phyloP scores from a whole-genome alignment of 2,797 vertebrate species.

The Helicolenus hilgendorfi region DNA sequence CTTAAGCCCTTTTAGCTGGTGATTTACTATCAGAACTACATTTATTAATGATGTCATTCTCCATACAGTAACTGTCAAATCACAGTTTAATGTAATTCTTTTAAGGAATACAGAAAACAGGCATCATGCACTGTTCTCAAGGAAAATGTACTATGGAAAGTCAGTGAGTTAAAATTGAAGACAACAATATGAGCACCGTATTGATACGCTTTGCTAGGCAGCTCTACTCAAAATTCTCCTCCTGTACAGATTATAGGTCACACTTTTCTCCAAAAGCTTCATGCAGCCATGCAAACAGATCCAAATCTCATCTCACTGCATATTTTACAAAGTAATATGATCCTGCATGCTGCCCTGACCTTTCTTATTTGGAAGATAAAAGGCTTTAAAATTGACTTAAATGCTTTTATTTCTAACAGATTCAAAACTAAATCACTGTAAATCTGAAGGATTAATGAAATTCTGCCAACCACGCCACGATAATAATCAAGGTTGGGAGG shows the following conservation, averaged over 20 bases:
- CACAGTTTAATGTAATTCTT: conserved; percentile 28
- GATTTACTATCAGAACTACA: conserved; percentile 8
- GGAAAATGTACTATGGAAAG: neutral
- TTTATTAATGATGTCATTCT: conserved; percentile 21
- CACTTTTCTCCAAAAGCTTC: conserved; percentile 30
- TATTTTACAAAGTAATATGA: conserved; percentile 20
- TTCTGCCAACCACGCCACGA: neutral
- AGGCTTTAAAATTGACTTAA: conserved; percentile 7
- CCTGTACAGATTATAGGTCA: conserved; percentile 27
- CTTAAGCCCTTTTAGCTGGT: neutral
- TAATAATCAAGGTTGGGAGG: neutral
- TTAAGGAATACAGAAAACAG: conserved; percentile 26
- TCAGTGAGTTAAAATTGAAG: neutral
- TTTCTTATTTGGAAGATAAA: conserved; percentile 27
- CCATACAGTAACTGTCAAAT: conserved; percentile 40
- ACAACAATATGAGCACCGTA: neutral
- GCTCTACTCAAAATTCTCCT: conserved; percentile 14
- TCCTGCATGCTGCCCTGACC: conserved; percentile 20
- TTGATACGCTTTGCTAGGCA: conserved; percentile 4
- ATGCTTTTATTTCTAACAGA: conserved; percentile 6
- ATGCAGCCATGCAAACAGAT: conserved; percentile 43
- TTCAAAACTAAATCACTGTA: neutral
- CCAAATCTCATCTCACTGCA: conserved; percentile 12
- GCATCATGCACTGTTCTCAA: neutral
- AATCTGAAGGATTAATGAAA: neutral